A percentile compares a stretch with the other conserved stretches of the same genome.
Evolutionary conservation across 1,140 invertebrate genomes (phyloP).

Genomic region (Cotesia glomerata): DNA sequence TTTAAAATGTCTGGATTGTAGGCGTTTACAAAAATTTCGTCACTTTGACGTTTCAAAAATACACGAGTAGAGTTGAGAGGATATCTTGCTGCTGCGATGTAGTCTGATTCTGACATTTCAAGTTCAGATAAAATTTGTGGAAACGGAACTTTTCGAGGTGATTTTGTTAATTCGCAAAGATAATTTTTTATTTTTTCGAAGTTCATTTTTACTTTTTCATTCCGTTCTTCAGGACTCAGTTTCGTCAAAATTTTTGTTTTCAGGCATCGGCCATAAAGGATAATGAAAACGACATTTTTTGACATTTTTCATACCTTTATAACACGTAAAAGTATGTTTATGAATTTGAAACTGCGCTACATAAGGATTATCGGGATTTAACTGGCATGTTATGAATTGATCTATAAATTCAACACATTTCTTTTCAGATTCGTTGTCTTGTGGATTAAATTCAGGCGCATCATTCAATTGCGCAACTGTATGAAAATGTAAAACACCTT

Average conservation of each 20-base stretch:
- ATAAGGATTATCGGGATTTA: not conserved
- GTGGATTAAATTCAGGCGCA: not conserved
- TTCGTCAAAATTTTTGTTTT: not conserved
- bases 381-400: conserved; percentile 1
- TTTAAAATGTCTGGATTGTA: not conserved
- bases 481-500: not conserved
- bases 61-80: not conserved
- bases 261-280: conserved; percentile 1
- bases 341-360: not conserved
- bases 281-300: conserved; percentile 7
- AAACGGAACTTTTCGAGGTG: not conserved
- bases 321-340: conserved; percentile 6
- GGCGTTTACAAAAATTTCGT: conserved; percentile 1
- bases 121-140: not conserved
- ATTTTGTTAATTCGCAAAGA: not conserved
- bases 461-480: not conserved
- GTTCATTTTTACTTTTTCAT: not conserved
- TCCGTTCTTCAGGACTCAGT: not conserved
- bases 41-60: conserved; percentile 1
- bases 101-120: not conserved
- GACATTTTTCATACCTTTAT: conserved; percentile 6
- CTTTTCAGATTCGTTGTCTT: not conserved
- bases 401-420: not conserved
- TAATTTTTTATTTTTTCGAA: not conserved
- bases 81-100: not conserved